These are phyloP conservation scores for Arizona elegans DNA, from an alignment of 2,113 vertebrate genomes.

Conservation along the genomic window DNA sequence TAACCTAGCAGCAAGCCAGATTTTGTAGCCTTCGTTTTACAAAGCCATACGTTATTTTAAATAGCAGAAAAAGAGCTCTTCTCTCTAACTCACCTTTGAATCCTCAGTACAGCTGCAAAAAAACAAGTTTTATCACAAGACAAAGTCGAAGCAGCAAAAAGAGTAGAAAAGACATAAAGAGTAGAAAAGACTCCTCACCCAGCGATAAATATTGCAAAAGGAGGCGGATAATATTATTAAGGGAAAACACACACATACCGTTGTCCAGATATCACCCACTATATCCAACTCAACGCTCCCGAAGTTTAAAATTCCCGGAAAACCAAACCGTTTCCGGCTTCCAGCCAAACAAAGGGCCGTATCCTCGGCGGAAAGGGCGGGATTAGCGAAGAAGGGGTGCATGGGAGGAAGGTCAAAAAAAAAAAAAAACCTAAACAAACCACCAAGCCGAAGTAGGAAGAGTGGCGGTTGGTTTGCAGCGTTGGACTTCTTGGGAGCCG, in stretches of 20 bases:
- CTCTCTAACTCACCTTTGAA: not conserved
- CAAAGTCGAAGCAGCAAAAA: not conserved
- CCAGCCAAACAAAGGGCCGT: rapidly evolving
- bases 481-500: not conserved
- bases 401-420: not conserved
- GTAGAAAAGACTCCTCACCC: not conserved
- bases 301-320: slow-evolving; percentile 26
- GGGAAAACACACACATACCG: not conserved
- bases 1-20: not conserved
- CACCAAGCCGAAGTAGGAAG: rapidly evolving
- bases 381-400: rapidly evolving
- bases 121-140: not conserved
- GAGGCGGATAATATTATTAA: not conserved
- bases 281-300: not conserved
- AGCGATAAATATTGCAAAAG: not conserved
- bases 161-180: not conserved
- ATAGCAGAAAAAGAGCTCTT: not conserved
- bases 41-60: not conserved
- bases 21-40: not conserved
- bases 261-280: not conserved
- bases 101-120: not conserved
- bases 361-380: rapidly evolving
- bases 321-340: not conserved
- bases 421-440: too few species aligned
- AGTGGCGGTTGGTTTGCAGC: not conserved